Evolutionary conservation across 2,797 vertebrate genomes (phyloP), one percentile per base, ranked within the genome.

Genomic region (Rhinogobio ventralis): DNA sequence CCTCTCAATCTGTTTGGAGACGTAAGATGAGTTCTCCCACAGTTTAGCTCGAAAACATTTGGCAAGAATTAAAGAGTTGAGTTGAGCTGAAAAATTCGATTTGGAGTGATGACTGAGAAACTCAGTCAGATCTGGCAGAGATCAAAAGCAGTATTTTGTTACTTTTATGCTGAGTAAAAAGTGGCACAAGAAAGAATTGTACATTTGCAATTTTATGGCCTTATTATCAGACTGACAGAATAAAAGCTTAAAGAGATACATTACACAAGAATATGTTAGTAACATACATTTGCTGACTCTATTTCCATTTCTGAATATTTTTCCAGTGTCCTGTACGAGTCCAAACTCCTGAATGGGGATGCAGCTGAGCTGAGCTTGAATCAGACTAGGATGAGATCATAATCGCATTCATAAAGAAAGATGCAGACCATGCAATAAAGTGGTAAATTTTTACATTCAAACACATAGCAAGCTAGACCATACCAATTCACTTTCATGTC

Each of bases 401-500:
- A 76, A 79, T 15, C 0, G 3, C 6, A 75, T n/a, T 23, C 1
- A 67, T 74, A 28, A 30, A 66, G n/a, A 62, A 46, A 55, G 2
- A 67, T 4, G 5, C 42, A 49, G 23, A 30, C 25, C n/a, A 66
- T 49, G 9, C 20, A n/a, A 80, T 80, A 15, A 80, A 17, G 28
- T 15, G 8, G 30, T 20, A 79, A 79, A 49, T 67, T 17, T 46
- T 7, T 19, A 53, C 30, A 69, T 20, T n/a, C 1, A 69, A 78
- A 46, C 25, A 66, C 69, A 36, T 23, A 57, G 17, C 36, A 68
- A 57, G 6, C 36, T 45, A 45, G 33, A 42, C 91, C 93, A 91
- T 94, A 99, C 98, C 98, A 99, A 91, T 97, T 99, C 66, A 99
- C 95, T 96, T 99, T 99, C 98, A 99, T 99, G 94, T 98, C 95